A percentile compares a stretch with the other conserved stretches of the same genome.
phyloP scores from a whole-genome alignment of 2,888 invertebrate species.

The Ganaspis brasiliensis region DNA sequence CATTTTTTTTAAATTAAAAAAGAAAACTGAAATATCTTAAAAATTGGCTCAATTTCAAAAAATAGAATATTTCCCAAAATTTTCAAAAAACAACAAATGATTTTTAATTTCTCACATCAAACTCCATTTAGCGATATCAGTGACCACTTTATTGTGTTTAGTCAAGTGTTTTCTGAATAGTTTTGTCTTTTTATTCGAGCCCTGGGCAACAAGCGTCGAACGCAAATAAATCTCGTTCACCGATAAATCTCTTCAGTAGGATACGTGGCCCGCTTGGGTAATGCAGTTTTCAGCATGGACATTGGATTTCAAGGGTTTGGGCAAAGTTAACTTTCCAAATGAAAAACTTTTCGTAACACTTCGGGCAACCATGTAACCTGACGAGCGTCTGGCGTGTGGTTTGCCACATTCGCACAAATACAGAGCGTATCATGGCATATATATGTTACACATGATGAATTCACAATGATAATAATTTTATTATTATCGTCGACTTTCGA shows the following conservation, averaged over 20 bases:
- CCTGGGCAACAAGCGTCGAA: conserved; percentile 53
- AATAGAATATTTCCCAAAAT: too few species aligned
- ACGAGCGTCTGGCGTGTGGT: conserved; percentile 58
- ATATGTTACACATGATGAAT: conserved; percentile 6
- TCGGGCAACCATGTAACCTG: conserved; percentile 51
- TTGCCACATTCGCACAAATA: conserved; percentile 60
- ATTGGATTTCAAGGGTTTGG: conserved; percentile 55
- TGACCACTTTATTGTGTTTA: not conserved
- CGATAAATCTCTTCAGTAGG: conserved; percentile 56
- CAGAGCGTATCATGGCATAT: not conserved
- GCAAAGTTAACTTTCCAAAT: conserved; percentile 60
- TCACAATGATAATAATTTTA: conserved; percentile 26
- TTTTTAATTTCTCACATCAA: too few species aligned
- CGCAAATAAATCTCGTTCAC: conserved; percentile 57
- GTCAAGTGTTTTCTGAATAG: conserved; percentile 21
- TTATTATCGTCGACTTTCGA: conserved; percentile 18
- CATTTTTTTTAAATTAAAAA: too few species aligned
- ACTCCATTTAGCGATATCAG: not conserved
- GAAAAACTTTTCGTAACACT: conserved; percentile 61
- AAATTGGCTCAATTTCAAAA: too few species aligned
- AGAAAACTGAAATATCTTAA: too few species aligned
- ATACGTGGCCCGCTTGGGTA: conserved; percentile 52
- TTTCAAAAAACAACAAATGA: too few species aligned
- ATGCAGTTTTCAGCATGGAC: conserved; percentile 47
- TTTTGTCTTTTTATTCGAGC: conserved; percentile 8